These are phyloP conservation scores for Lasioglossum lativentre DNA, from an alignment of 2,888 invertebrate species.

Conservation along the genomic window DNA sequence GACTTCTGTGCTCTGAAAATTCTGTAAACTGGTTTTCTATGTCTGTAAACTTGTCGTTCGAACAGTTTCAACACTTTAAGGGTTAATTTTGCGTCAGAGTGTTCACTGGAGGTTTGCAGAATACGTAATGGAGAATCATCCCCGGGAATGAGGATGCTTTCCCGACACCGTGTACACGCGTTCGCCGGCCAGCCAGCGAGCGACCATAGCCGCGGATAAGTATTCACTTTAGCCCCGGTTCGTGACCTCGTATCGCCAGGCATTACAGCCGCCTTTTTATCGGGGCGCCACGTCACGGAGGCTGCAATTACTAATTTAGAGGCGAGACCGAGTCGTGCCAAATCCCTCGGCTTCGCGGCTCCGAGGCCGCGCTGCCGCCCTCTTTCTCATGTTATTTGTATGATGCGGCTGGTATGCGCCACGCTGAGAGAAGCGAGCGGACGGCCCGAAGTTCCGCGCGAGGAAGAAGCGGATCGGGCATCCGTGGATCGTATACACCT, in stretches of 20 bases:
- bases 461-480: conserved; percentile 32
- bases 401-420: conserved; percentile 50
- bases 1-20: not conserved
- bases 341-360: conserved; percentile 76
- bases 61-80: not conserved
- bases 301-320: conserved; percentile 84
- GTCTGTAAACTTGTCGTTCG: not conserved
- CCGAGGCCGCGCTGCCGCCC: conserved; percentile 69
- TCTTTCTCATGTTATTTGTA: conserved; percentile 77
- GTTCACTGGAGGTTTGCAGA: not conserved
- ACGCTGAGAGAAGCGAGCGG: conserved; percentile 24
- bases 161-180: conserved; percentile 11
- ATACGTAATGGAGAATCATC: not conserved
- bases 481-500: conserved; percentile 34
- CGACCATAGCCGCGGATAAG: conserved; percentile 62
- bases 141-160: not conserved
- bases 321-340: conserved; percentile 83
- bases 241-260: conserved; percentile 78
- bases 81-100: not conserved
- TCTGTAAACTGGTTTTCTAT: not conserved
- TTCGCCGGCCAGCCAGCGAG: conserved; percentile 13
- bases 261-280: conserved; percentile 76
- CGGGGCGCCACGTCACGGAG: conserved; percentile 82
- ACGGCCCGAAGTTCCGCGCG: conserved; percentile 21
- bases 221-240: conserved; percentile 80